These are phyloP conservation scores for Leptobrachium ailaonicum DNA, from an alignment of 2,113 vertebrate species.

Conservation along the genomic window DNA sequence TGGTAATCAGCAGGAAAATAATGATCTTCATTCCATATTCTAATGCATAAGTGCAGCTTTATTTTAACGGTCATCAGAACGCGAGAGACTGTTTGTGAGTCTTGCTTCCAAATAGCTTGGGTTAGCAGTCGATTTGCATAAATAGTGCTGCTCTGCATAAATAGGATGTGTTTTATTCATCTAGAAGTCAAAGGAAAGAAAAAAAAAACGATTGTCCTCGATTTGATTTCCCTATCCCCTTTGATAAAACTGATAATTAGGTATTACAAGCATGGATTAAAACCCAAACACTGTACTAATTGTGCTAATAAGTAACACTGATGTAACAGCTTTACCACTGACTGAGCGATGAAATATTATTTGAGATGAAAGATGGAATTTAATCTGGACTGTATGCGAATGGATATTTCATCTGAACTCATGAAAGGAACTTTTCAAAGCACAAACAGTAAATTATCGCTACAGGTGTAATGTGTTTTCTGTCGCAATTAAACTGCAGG, in stretches of 20 bases:
- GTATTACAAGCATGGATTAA: constrained; percentile 18
- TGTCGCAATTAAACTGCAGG: constrained; percentile 34
- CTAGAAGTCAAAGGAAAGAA: constrained; percentile 22
- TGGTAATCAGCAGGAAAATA: constrained; percentile 29
- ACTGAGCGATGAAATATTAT: constrained; percentile 29
- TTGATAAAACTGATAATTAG: constrained; percentile 25
- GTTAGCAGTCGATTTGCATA: not conserved
- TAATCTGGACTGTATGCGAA: constrained; percentile 17
- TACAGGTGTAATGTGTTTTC: constrained; percentile 33
- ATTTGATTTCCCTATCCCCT: not conserved
- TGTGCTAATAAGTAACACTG: constrained; percentile 25
- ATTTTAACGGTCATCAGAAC: constrained; percentile 15
- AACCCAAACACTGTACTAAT: constrained; percentile 24
- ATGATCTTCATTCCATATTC: constrained; percentile 31
- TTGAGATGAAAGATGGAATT: constrained; percentile 4
- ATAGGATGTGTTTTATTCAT: constrained; percentile 2
- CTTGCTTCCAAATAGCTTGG: not conserved
- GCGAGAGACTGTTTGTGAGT: not conserved
- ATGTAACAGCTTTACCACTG: constrained; percentile 30
- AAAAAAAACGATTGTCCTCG: too few relatives aligned
- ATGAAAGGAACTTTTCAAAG: constrained; percentile 25
- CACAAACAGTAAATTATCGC: constrained; percentile 33
- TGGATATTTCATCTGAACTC: constrained; percentile 17
- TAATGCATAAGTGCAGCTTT: constrained; percentile 17
- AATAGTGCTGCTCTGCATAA: constrained; percentile 16